A percentile compares a stretch with the other conserved stretches of the same genome.
phyloP scores from a whole-genome alignment of 2,797 vertebrate species.

The Carapus acus region DNA sequence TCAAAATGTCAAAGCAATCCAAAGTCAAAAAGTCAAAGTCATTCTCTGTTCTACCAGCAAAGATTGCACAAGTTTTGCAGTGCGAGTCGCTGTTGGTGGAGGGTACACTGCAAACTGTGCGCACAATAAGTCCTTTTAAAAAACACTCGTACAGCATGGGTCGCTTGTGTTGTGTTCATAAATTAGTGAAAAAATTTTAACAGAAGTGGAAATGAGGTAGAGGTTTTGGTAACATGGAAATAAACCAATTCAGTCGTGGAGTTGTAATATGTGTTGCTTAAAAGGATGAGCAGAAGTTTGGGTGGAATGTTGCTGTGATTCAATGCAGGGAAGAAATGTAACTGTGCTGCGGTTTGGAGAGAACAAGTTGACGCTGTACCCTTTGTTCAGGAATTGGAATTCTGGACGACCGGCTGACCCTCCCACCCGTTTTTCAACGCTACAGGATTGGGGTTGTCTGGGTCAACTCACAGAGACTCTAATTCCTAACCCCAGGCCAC shows the following conservation, averaged over 20 bases:
- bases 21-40: no score
- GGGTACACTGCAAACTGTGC: no score
- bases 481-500: conserved; percentile 60
- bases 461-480: conserved; percentile 61
- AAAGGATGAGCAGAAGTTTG: no score
- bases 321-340: conserved; percentile 5
- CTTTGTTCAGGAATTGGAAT: conserved; percentile 51
- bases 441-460: conserved; percentile 64
- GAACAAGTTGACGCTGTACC: conserved; percentile 35
- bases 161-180: no score
- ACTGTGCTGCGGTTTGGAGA: conserved; percentile 16
- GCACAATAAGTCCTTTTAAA: no score
- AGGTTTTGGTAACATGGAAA: conserved; percentile 2
- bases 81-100: no score
- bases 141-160: no score
- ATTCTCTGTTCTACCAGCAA: no score
- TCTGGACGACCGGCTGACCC: conserved; percentile 55
- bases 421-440: conserved; percentile 51
- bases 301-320: no score
- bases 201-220: conserved; percentile 1
- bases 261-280: background rate
- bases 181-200: no score
- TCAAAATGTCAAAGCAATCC: conserved; percentile 22
- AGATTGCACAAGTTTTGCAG: no score
- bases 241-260: conserved; percentile 10